Evolutionary conservation across 2,888 invertebrate genomes (phyloP), one percentile per base, ranked within the genome.

Genomic region (Clusia tigrina): DNA sequence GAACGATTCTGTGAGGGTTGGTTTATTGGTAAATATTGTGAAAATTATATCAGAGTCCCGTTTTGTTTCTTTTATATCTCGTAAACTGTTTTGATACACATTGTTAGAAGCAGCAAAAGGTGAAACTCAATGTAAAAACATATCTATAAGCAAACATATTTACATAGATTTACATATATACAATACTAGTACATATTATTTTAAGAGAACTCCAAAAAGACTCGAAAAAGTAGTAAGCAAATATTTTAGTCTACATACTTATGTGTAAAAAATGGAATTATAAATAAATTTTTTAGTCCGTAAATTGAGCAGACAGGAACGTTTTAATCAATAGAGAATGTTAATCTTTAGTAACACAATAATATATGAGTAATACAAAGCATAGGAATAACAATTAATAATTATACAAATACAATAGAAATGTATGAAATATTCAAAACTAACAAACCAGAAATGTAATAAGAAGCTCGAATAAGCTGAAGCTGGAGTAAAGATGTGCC

Each of bases 61-160:
- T 55, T 15, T 3, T 55, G 2, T 17, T 32, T 55, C 12, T 55
- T 17, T 37, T 9, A 10, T 37, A 15, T 37, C 15, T 37, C 37
- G 37, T 37, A 10, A 10, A 15, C 37, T 37, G 37, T 37, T 37
- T 37, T 37, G n/a, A n/a, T n/a, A n/a, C n/a, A n/a, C n/a, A n/a
- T n/a, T n/a, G n/a, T n/a, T n/a, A n/a, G n/a, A 42, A 15, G 67
- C 54, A 52, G 51, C 32, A 51, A 25, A 32, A 24, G 57, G 32
- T 12, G 56, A 48, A 25, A 17, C 51, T 58, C 25, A 58, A 58
- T 9, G 9, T 51, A 15, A 48, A 42, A 15, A 42, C n/a, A n/a
- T 42, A 42, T n/a, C n/a, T n/a, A n/a, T n/a, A n/a, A n/a, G 42
- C n/a, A 12, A 32, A 42, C n/a, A 42, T 3, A 15, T 42, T n/a